Evolutionary conservation across 2,888 invertebrate species (phyloP).

Genomic region (Dysmachus trigonus): DNA sequence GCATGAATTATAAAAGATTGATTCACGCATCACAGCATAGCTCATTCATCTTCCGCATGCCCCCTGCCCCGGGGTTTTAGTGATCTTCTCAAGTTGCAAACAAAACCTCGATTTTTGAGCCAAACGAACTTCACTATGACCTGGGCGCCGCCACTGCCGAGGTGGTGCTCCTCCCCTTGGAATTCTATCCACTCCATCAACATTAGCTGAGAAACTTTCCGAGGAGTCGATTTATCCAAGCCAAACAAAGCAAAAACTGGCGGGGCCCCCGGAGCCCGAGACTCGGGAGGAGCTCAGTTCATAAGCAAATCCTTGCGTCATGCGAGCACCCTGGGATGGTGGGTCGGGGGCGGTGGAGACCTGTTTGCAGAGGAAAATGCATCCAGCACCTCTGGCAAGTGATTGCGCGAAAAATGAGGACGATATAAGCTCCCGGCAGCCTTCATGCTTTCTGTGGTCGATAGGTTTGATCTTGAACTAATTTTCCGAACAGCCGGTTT

Average conservation of each 20-base stretch:
- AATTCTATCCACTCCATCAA: not conserved
- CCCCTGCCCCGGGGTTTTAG: not conserved
- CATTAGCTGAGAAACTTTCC: not conserved
- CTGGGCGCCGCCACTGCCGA: not conserved
- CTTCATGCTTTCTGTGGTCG: not conserved
- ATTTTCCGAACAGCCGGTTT: not conserved
- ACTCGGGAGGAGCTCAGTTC: not conserved
- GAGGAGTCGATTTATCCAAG: not conserved
- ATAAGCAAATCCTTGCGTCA: not conserved
- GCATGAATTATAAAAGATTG: not conserved
- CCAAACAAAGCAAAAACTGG: not conserved
- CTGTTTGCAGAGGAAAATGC: not conserved
- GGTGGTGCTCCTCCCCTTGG: not conserved
- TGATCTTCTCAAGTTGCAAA: not conserved
- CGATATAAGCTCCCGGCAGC: not conserved
- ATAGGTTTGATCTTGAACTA: conserved; percentile 3
- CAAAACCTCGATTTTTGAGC: not conserved
- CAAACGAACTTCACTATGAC: not conserved
- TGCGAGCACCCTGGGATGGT: not conserved
- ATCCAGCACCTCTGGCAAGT: not conserved
- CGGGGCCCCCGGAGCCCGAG: no score
- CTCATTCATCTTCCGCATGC: not conserved
- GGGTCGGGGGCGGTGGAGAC: not conserved
- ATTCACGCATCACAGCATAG: not conserved
- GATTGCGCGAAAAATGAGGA: not conserved